Evolutionary conservation across 1,140 invertebrate species (phyloP).

Genomic region (Diprion similis): DNA sequence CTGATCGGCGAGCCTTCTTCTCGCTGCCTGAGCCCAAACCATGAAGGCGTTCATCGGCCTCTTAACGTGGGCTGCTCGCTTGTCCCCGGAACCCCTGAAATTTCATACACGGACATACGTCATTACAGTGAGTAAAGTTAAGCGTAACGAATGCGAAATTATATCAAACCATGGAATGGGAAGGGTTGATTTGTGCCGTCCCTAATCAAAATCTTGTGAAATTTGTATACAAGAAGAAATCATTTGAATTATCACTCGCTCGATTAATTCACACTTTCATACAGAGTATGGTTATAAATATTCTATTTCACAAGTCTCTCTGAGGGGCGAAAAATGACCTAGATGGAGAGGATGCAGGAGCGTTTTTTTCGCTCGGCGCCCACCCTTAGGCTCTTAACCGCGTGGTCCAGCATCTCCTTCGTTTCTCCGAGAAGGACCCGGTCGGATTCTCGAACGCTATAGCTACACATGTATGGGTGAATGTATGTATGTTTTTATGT

Average conservation of each 20-base stretch:
- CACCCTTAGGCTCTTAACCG: background rate
- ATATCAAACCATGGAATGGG: too few species aligned
- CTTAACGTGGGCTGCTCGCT: conserved; percentile 92
- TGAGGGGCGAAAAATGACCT: too few species aligned
- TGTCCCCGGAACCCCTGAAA: conserved; percentile 79
- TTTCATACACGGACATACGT: conserved; percentile 16
- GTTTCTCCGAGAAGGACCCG: background rate
- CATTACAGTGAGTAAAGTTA: too few species aligned
- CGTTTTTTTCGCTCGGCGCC: background rate
- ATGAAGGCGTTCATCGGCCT: conserved; percentile 96
- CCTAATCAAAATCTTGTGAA: too few species aligned
- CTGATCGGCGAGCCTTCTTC: conserved; percentile 80
- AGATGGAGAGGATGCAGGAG: too few species aligned
- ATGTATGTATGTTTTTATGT: background rate
- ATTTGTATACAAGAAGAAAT: too few species aligned
- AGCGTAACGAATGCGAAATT: too few species aligned
- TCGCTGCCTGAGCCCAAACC: conserved; percentile 90
- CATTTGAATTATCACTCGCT: too few species aligned
- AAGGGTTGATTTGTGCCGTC: too few species aligned
- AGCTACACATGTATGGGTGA: background rate
- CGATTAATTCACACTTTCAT: too few species aligned
- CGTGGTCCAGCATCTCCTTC: background rate
- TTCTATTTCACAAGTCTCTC: too few species aligned
- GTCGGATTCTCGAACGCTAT: background rate
- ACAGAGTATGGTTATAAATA: too few species aligned